Conservation (phyloP, 2,888 invertebrate genomes). For the Trisateles emortualis region DNA sequence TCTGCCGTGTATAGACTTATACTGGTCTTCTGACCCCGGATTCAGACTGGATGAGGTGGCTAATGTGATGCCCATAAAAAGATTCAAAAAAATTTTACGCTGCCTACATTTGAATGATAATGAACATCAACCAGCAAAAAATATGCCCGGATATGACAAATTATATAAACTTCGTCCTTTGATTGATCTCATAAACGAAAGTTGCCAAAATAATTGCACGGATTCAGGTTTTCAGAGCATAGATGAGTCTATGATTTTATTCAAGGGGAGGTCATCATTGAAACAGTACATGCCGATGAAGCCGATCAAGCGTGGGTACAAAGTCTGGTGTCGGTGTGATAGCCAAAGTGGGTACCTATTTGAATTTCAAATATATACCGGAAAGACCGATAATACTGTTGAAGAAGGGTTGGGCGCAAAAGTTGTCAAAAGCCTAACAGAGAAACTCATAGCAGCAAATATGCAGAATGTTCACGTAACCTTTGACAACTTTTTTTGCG, state of each 20-base stretch:
- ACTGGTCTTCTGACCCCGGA: conserved; percentile 14
- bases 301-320: conserved; percentile 18
- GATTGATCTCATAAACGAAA: conserved; percentile 12
- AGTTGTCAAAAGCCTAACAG: conserved; percentile 24
- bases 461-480: conserved; percentile 10
- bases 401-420: conserved; percentile 44
- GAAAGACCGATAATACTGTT: conserved; percentile 7
- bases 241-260: conserved; percentile 34
- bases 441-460: conserved; percentile 4
- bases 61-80: conserved; percentile 3
- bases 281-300: conserved; percentile 29
- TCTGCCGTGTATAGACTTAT: conserved; percentile 12
- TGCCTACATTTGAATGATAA: conserved; percentile 23
- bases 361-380: conserved; percentile 25
- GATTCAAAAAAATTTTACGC: conserved; percentile 19
- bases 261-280: conserved; percentile 41
- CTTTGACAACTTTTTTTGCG: conserved; percentile 17
- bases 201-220: conserved; percentile 10
- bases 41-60: conserved; percentile 14
- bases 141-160: conserved; percentile 18
- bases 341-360: conserved; percentile 23
- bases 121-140: conserved; percentile 2
- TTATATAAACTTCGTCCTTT: conserved; percentile 26
- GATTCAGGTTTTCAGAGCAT: conserved; percentile 19
- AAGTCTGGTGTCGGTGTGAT: conserved; percentile 23